Percentiles rank a stretch among this genome's conserved stretches.
Evolutionary conservation across 2,797 vertebrate species (phyloP).

Genomic region (Macropodus opercularis): DNA sequence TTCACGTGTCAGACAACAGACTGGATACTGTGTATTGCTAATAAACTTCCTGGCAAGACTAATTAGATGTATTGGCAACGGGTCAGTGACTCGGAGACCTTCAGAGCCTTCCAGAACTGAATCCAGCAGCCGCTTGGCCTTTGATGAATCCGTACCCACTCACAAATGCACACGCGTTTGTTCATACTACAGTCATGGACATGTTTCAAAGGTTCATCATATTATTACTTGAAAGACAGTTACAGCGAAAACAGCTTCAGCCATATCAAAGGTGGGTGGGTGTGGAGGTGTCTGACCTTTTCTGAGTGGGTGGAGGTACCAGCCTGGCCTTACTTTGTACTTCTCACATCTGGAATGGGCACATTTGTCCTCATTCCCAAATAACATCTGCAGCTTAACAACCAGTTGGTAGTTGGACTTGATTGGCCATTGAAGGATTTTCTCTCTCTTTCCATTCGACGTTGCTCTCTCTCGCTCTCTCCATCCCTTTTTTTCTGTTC

Average conservation of each 20-base stretch:
- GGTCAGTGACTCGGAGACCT: too few relatives aligned
- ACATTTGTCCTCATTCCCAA: slow-evolving; percentile 61
- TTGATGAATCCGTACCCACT: too few relatives aligned
- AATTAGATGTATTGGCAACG: too few relatives aligned
- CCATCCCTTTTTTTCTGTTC: slow-evolving; percentile 52
- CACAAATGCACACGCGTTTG: too few relatives aligned
- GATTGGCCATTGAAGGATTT: slow-evolving; percentile 86
- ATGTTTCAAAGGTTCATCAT: too few relatives aligned
- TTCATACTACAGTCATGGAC: too few relatives aligned
- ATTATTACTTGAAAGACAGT: slow-evolving; percentile 53
- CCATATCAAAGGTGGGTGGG: slow-evolving; percentile 61
- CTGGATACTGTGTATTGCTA: too few relatives aligned
- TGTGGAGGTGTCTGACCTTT: slow-evolving; percentile 59
- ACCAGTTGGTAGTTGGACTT: slow-evolving; percentile 86
- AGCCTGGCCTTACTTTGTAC: slow-evolving; percentile 72
- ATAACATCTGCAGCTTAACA: slow-evolving; percentile 85
- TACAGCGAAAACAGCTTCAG: slow-evolving; percentile 50
- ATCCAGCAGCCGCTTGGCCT: too few relatives aligned
- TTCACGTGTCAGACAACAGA: too few relatives aligned
- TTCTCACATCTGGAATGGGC: slow-evolving; percentile 79
- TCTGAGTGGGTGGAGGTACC: slow-evolving; percentile 72
- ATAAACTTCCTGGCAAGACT: too few relatives aligned
- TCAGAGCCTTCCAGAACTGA: too few relatives aligned
- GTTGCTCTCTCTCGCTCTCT: slow-evolving; percentile 44
- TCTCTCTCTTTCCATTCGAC: slow-evolving; percentile 62